phyloP scores from a whole-genome alignment of 2,113 vertebrate genomes.

The Merops nubicus region DNA sequence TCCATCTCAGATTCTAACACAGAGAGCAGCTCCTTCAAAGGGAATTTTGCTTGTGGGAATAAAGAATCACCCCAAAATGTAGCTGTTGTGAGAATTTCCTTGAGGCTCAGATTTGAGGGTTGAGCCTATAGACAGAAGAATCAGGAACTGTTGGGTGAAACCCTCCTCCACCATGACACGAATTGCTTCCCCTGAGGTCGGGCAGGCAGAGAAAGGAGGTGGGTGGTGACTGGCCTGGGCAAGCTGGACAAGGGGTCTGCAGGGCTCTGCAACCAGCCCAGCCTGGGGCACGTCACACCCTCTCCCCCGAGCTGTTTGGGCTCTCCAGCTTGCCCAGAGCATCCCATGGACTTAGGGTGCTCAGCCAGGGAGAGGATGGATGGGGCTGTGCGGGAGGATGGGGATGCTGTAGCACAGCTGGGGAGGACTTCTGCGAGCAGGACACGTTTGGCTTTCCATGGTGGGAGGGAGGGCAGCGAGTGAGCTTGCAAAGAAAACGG shows the following conservation, averaged over 20 bases:
- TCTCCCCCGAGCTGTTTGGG: background rate
- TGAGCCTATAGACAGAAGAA: background rate
- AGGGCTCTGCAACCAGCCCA: background rate
- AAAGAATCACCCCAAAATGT: background rate
- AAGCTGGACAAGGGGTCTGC: background rate
- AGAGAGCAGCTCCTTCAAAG: background rate
- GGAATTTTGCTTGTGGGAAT: background rate
- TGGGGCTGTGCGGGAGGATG: background rate
- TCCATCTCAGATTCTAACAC: background rate
- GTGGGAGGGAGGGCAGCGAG: background rate
- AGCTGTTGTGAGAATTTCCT: background rate
- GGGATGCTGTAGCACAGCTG: background rate
- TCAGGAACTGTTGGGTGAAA: background rate
- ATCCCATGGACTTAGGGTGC: background rate
- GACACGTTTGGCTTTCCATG: background rate
- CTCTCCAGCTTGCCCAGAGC: background rate
- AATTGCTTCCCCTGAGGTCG: background rate
- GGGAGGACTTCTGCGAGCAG: background rate
- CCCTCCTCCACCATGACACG: background rate
- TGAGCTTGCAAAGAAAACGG: background rate
- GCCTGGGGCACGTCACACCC: background rate
- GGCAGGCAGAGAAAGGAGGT: background rate
- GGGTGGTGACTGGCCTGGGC: background rate
- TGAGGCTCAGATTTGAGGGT: background rate
- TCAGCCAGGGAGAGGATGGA: background rate